Evolutionary conservation across 64 coral and sea anemone species (phyloP).

Genomic region (Porites australiensis): DNA sequence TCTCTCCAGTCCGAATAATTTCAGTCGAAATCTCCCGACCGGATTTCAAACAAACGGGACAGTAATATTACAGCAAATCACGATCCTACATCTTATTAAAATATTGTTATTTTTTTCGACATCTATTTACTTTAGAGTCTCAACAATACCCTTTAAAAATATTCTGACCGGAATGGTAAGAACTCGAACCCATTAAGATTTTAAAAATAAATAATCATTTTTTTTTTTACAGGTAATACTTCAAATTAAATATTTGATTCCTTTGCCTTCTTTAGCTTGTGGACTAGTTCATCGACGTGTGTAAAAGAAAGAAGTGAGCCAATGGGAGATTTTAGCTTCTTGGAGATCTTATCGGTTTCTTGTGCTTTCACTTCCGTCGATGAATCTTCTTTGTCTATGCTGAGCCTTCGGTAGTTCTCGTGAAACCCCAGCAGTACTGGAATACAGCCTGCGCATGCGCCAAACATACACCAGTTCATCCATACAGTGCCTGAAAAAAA

Average conservation of each 20-base stretch:
- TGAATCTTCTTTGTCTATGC: conserved; percentile 69
- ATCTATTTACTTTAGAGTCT: too few relatives aligned
- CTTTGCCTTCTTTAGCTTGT: conserved; percentile 64
- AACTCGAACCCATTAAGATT: not conserved
- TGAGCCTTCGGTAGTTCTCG: conserved; percentile 89
- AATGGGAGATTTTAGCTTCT: conserved; percentile 18
- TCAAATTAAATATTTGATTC: conserved; percentile 66
- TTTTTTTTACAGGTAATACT: not conserved
- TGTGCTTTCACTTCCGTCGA: conserved; percentile 29
- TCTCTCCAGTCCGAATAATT: too few relatives aligned
- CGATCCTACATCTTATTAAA: too few relatives aligned
- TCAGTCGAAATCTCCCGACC: too few relatives aligned
- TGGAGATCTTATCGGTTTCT: conserved; percentile 10
- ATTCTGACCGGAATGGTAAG: too few relatives aligned
- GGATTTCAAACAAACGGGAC: too few relatives aligned
- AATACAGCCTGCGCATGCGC: conserved; percentile 94
- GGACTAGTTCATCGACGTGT: conserved; percentile 70
- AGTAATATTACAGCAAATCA: too few relatives aligned
- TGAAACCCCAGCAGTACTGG: conserved; percentile 90
- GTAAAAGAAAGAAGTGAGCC: conserved; percentile 74
- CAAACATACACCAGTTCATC: conserved; percentile 99
- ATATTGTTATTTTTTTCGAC: too few relatives aligned
- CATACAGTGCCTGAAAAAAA: conserved; percentile 86
- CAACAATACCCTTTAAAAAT: too few relatives aligned
- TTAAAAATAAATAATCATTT: not conserved